Base-by-base conservation (phyloP, 2,797 vertebrate species). In the Gymnodraco acuticeps region DNA sequence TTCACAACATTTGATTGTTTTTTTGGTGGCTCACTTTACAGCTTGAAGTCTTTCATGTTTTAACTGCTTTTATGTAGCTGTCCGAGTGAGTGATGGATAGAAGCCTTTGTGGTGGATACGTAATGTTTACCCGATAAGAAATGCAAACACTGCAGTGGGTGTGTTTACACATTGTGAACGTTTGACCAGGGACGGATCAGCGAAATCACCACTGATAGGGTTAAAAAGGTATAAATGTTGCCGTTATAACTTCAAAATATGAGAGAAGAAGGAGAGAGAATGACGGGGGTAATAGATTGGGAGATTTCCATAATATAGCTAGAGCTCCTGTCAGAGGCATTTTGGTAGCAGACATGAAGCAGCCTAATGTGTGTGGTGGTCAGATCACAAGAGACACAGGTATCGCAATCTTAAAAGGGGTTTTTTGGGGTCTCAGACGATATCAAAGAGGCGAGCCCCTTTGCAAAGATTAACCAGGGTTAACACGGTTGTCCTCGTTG, bases 41-140 rank as follows among this genome's bases (percentile, higher is more conserved):
- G 17, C 54, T 42, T 74, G 42, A 74, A 80, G 73, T 60, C 48
- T 45, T 68, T 64, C 42, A 70, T 60, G 68, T 84, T 84, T 86
- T 52, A 87, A 58, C 61, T 58, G 64, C 83, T 85, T 92, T 93
- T 85, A 75, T 92, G 80, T 41, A 3, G 68, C 80, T 82, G 92
- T 89, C 89, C 78, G 55, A 74, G 27, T 60, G 80, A 90, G 70
- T 82, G 80, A 90, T 84, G 64, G 69, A 82, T 80, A 52, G 75
- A 66, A 82, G 75, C 52, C 73, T 80, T 81, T 68, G 47, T 75
- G 74, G 74, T 89, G 72, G 73, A 86, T 77, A 79, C 45, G 73
- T 85, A 88, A 88, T 88, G 92, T 93, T 93, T 92, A 82, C 78
- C 84, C 86, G 89, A 92, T 93, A 93, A 90, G 88, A 87, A 87